Evolutionary conservation across 2,797 vertebrate species (phyloP).

Genomic region (Nyctibius grandis): DNA sequence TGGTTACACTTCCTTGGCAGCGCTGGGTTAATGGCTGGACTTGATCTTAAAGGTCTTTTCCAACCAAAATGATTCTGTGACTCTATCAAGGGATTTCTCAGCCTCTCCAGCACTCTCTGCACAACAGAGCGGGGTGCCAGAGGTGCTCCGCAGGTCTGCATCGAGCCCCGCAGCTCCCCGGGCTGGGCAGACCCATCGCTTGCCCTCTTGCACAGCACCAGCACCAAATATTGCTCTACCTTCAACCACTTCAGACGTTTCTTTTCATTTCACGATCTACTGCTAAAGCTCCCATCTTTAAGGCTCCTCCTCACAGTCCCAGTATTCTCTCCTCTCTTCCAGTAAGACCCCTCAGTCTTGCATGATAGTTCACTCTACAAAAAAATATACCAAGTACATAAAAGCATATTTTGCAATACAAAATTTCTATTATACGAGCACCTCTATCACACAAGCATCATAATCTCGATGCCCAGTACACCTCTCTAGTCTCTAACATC

Average conservation of each 20-base stretch:
- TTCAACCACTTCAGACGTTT: neutral
- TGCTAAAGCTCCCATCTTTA: neutral
- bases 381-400: neutral
- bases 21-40: too few relatives aligned
- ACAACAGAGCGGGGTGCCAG: neutral
- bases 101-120: neutral
- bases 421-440: rapidly evolving
- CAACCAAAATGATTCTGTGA: too few relatives aligned
- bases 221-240: neutral
- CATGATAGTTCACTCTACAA: rapidly evolving
- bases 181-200: neutral
- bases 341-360: neutral
- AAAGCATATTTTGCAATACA: neutral
- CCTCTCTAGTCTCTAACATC: neutral
- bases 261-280: neutral
- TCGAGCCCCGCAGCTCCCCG: neutral
- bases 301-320: neutral
- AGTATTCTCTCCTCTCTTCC: neutral
- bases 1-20: neutral
- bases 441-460: rapidly evolving
- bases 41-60: too few relatives aligned
- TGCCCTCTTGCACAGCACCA: neutral
- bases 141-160: neutral
- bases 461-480: rapidly evolving
- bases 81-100: neutral